Conservation (phyloP, 1,140 invertebrate species). For the Ylistrum balloti region DNA sequence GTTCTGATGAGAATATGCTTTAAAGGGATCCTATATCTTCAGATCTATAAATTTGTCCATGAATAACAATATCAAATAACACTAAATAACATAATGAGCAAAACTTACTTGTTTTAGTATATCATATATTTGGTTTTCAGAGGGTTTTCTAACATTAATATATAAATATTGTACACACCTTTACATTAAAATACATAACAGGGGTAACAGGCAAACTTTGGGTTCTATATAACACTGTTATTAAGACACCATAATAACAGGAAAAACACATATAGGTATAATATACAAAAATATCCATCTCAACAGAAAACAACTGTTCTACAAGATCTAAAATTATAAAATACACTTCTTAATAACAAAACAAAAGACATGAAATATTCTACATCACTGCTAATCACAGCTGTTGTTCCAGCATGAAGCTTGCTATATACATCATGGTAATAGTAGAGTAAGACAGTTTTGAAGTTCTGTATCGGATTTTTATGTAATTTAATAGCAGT, state of each 20-base stretch:
- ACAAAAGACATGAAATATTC: neutral
- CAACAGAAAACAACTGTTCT: neutral
- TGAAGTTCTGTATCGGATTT: too few species aligned
- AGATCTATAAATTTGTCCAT: neutral
- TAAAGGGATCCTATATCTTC: neutral
- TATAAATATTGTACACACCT: constrained; percentile 36
- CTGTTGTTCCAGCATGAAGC: neutral
- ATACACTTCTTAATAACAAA: neutral
- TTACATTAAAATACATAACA: neutral
- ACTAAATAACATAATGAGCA: neutral
- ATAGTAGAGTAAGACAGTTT: too few species aligned
- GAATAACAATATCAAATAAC: neutral
- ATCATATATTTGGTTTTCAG: neutral
- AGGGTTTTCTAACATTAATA: neutral
- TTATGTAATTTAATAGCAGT: neutral
- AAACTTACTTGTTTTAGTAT: neutral
- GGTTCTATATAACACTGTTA: neutral
- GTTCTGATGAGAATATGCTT: too few species aligned
- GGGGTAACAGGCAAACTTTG: neutral
- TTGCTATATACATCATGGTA: neutral
- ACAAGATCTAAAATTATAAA: neutral
- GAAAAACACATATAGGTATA: neutral
- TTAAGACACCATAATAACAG: neutral
- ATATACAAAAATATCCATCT: constrained; percentile 24
- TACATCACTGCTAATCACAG: neutral